A percentile compares a stretch with the other conserved stretches of the same genome.
These are phyloP conservation scores for Cephalopachus bancanus DNA, from an alignment of 2,797 vertebrate species.

Conservation along the genomic window DNA sequence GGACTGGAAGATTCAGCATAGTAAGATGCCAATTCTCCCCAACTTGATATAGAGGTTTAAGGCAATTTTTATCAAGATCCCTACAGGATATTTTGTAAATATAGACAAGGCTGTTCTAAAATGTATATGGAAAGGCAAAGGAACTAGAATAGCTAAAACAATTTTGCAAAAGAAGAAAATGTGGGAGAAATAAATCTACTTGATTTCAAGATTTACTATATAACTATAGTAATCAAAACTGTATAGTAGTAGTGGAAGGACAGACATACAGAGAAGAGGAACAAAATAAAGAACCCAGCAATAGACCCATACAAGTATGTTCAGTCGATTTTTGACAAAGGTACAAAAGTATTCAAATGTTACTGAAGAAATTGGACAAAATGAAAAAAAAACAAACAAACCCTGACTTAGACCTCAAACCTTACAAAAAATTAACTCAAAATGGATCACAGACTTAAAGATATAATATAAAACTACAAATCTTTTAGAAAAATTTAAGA, in stretches of 20 bases:
- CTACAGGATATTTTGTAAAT: not conserved
- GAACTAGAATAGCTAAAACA: constrained; percentile 14
- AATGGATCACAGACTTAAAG: not conserved
- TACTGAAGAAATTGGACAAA: not conserved
- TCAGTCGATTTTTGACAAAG: constrained; percentile 1
- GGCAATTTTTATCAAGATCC: not conserved
- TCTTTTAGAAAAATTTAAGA: not conserved
- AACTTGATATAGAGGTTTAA: constrained; percentile 11
- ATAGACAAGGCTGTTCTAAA: not conserved
- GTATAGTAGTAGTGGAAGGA: not conserved
- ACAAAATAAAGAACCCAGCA: not conserved
- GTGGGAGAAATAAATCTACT: not conserved
- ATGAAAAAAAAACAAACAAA: not conserved
- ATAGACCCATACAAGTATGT: not conserved
- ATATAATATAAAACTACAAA: not conserved
- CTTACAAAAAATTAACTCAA: constrained; percentile 42
- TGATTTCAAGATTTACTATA: constrained; percentile 2
- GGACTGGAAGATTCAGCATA: not conserved
- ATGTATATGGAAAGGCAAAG: constrained; percentile 33
- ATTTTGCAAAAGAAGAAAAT: constrained; percentile 30
- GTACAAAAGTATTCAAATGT: constrained; percentile 27
- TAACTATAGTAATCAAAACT: constrained; percentile 11
- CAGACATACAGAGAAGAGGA: constrained; percentile 24
- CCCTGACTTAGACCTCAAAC: not conserved
- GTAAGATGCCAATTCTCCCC: not conserved